Evolutionary conservation across 1,140 invertebrate genomes (phyloP).

Genomic region (Chionoecetes opilio): DNA sequence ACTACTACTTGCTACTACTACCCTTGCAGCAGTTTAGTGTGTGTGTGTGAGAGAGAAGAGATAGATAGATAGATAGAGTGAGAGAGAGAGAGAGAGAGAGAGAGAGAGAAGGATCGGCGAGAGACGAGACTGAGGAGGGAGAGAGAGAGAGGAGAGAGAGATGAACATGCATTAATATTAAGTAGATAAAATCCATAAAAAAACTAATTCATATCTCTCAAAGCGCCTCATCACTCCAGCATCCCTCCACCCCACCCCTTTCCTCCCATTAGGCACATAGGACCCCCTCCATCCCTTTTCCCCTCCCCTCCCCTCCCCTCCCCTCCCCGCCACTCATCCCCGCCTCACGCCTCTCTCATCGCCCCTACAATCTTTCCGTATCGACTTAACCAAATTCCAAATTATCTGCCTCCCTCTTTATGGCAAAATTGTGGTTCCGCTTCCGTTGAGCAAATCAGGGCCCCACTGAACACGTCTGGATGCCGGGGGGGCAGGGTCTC

Average conservation of each 20-base stretch:
- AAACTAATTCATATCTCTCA: not conserved
- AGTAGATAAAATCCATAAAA: not conserved
- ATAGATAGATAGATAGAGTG: too few relatives aligned
- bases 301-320: too few relatives aligned
- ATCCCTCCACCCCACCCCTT: too few relatives aligned
- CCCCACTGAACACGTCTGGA: not conserved
- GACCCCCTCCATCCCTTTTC: too few relatives aligned
- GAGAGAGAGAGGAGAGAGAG: not conserved
- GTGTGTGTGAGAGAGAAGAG: not conserved
- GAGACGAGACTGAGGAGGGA: not conserved
- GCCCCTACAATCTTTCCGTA: not conserved
- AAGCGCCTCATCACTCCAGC: not conserved
- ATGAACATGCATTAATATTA: not conserved
- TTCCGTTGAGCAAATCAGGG: not conserved
- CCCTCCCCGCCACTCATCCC: not conserved
- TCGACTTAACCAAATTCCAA: not conserved
- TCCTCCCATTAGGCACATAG: too few relatives aligned
- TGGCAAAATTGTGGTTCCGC: not conserved
- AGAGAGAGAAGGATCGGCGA: not conserved
- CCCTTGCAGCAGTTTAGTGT: too few relatives aligned
- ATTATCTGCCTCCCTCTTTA: not conserved
- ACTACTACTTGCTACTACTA: too few relatives aligned
- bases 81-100: constrained; percentile 8
- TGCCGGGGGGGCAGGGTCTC: not conserved
- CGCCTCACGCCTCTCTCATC: not conserved